Evolutionary conservation across 2,888 invertebrate species (phyloP).

Genomic region (Urechis unicinctus): DNA sequence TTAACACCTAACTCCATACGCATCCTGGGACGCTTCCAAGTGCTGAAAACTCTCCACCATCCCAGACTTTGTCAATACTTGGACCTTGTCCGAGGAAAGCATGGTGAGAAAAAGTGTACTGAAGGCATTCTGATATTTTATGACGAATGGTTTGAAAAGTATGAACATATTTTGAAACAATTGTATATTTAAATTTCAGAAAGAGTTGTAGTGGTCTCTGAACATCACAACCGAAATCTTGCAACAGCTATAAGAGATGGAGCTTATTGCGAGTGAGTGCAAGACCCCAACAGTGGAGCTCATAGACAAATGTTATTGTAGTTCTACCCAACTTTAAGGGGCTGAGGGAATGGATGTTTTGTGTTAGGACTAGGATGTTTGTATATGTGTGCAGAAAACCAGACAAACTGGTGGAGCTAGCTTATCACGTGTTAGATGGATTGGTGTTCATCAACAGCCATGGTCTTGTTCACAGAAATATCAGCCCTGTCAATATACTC

Average conservation of each 20-base stretch:
- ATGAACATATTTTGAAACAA: too few relatives aligned
- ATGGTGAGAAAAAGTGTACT: constrained; percentile 60
- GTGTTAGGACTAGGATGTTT: too few relatives aligned
- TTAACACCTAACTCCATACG: constrained; percentile 93
- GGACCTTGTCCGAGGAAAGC: constrained; percentile 86
- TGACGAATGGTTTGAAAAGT: background rate
- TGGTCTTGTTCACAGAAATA: constrained; percentile 71
- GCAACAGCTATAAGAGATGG: background rate
- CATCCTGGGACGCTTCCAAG: constrained; percentile 82
- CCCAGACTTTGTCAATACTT: constrained; percentile 81
- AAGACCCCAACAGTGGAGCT: background rate
- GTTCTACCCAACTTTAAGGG: background rate
- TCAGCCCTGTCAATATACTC: constrained; percentile 77
- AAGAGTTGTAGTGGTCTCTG: constrained; percentile 50
- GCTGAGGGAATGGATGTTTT: too few relatives aligned
- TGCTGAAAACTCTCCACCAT: constrained; percentile 68
- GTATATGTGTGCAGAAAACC: too few relatives aligned
- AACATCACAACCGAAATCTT: constrained; percentile 45
- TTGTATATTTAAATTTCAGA: constrained; percentile 36
- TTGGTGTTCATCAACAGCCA: constrained; percentile 66
- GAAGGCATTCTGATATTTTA: background rate
- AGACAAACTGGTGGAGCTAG: constrained; percentile 59
- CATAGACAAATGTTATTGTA: background rate
- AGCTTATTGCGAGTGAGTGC: background rate
- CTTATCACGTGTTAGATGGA: constrained; percentile 68